Evolutionary conservation across 2,113 vertebrate species (phyloP).

Genomic region (Balaenoptera acutorostrata): DNA sequence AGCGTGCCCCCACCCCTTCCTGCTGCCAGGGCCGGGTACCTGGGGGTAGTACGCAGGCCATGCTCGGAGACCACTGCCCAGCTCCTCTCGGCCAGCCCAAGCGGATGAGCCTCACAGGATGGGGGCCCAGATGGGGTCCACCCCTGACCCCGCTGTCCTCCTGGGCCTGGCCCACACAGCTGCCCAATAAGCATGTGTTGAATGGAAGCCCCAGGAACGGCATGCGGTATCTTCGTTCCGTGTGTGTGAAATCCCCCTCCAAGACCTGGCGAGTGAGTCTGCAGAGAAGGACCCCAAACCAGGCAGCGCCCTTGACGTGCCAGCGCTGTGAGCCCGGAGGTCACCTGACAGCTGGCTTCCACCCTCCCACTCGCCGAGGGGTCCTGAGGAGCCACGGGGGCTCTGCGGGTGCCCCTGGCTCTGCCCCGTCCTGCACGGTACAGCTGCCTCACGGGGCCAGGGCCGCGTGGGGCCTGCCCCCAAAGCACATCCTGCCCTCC

Average conservation of each 20-base stretch:
- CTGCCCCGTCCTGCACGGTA: fast-evolving
- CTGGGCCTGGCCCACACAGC: no score
- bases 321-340: fast-evolving
- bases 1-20: background rate
- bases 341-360: fast-evolving
- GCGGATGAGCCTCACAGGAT: background rate
- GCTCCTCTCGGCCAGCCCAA: fast-evolving
- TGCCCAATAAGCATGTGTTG: fast-evolving
- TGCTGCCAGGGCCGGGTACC: background rate
- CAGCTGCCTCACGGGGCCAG: background rate
- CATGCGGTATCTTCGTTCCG: fast-evolving
- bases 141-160: fast-evolving
- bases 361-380: fast-evolving
- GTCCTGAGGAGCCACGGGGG: no score
- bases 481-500: fast-evolving
- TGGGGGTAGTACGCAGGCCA: background rate
- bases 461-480: fast-evolving
- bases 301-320: fast-evolving
- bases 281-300: fast-evolving
- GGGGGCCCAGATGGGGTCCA: fast-evolving
- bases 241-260: fast-evolving
- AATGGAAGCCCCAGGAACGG: fast-evolving
- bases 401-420: background rate
- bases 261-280: background rate
- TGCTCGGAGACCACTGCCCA: fast-evolving